Conservation (phyloP, 2,113 vertebrate genomes). For the Tympanuchus pallidicinctus region DNA sequence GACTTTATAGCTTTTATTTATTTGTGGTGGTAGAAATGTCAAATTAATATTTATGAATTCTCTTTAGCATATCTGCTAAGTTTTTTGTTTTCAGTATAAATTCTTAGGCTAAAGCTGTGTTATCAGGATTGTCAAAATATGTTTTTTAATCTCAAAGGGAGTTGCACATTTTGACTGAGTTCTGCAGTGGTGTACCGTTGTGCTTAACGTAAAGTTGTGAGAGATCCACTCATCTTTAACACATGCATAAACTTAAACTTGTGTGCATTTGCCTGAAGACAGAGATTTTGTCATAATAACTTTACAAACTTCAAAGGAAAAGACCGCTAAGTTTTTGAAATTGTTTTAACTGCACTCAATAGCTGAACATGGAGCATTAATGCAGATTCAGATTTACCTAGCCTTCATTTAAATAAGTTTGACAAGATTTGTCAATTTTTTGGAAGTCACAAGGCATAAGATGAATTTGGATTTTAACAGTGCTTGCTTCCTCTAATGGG, state of each 20-base stretch:
- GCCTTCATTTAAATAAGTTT: not conserved
- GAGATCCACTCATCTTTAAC: not conserved
- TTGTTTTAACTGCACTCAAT: not conserved
- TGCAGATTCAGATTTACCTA: not conserved
- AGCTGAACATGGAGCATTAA: not conserved
- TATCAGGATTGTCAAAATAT: not conserved
- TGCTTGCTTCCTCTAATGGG: not conserved
- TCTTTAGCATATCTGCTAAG: not conserved
- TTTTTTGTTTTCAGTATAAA: not conserved
- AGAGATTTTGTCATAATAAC: not conserved
- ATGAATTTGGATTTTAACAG: not conserved
- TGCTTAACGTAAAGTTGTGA: not conserved
- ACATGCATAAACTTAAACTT: not conserved
- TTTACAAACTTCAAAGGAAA: not conserved
- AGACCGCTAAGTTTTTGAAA: not conserved
- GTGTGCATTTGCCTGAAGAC: not conserved
- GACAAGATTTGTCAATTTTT: not conserved
- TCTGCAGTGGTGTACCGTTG: not conserved
- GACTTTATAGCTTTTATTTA: conserved; percentile 30
- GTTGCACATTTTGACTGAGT: not conserved
- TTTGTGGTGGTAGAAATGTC: conserved; percentile 1
- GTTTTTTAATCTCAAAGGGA: not conserved
- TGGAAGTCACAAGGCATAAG: fast-evolving
- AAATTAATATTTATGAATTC: conserved; percentile 50
- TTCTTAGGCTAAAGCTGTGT: not conserved